Percentiles rank a stretch among this genome's conserved stretches.
Conservation (phyloP, 1,140 invertebrate species). For the Archegozetes longisetosus region DNA sequence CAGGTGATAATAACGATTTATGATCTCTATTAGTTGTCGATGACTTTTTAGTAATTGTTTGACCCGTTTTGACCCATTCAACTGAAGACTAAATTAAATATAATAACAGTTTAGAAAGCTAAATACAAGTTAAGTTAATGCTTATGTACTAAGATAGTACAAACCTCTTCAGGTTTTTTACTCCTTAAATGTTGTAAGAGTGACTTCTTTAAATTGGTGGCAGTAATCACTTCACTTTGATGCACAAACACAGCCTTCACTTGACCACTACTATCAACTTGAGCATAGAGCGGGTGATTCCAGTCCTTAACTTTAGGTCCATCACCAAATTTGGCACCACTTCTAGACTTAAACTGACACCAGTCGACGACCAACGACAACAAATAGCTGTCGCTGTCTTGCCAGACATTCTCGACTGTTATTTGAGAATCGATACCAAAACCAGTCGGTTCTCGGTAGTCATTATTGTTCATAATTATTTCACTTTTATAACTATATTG, state of each 20-base stretch:
- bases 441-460: conserved; percentile 14
- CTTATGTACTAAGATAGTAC: not conserved
- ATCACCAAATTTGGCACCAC: not conserved
- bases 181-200: conserved; percentile 2
- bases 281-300: conserved; percentile 4
- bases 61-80: not conserved
- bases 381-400: conserved; percentile 10
- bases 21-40: not conserved
- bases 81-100: not conserved
- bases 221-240: conserved; percentile 11
- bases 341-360: not conserved
- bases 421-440: conserved; percentile 5
- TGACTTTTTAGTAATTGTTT: not conserved
- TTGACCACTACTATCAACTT: not conserved
- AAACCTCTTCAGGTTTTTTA: not conserved
- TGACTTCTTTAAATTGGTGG: conserved; percentile 12
- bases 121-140: not conserved
- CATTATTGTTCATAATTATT: conserved; percentile 16
- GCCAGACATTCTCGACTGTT: conserved; percentile 15
- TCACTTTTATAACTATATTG: conserved; percentile 9
- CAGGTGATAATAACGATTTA: conserved; percentile 5
- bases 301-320: not conserved
- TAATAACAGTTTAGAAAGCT: not conserved
- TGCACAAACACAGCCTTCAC: conserved; percentile 3
- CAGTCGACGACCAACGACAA: not conserved